Percentiles rank a stretch among this genome's conserved stretches.
Conservation (phyloP, 2,888 invertebrate genomes). For the Orthosia gracilis region DNA sequence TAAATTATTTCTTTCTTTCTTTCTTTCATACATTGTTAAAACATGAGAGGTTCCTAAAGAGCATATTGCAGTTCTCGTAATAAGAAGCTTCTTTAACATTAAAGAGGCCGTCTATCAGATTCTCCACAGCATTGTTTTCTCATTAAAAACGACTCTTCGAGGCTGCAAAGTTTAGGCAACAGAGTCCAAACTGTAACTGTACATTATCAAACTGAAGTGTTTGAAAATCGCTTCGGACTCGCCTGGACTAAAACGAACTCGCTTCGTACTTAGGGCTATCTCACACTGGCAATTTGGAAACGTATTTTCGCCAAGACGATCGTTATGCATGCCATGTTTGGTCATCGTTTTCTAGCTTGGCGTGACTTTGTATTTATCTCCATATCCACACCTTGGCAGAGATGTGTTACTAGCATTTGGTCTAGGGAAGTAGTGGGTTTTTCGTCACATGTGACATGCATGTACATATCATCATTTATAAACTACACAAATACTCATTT, state of each 20-base stretch:
- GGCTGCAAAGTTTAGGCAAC: constrained; percentile 38
- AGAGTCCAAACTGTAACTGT: constrained; percentile 15
- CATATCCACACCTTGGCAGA: too few relatives aligned
- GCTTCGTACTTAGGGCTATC: not conserved
- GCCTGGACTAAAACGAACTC: constrained; percentile 17
- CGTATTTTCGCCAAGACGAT: not conserved
- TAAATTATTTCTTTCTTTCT: too few relatives aligned
- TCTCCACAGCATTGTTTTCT: constrained; percentile 19
- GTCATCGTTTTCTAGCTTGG: too few relatives aligned
- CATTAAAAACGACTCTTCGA: constrained; percentile 30
- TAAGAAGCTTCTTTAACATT: constrained; percentile 30
- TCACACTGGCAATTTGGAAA: constrained; percentile 5
- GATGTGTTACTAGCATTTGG: too few relatives aligned
- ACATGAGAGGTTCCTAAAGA: not conserved
- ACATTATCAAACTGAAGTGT: constrained; percentile 44
- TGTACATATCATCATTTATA: too few relatives aligned
- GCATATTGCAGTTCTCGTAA: not conserved
- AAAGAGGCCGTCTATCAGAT: not conserved
- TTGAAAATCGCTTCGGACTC: constrained; percentile 41
- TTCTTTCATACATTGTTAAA: constrained; percentile 31
- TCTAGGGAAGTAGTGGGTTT: too few relatives aligned
- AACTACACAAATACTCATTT: too few relatives aligned
- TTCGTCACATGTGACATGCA: too few relatives aligned
- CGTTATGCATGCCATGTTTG: too few relatives aligned
- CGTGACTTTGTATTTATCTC: too few relatives aligned